Percentiles rank a stretch among this genome's conserved stretches.
These are phyloP conservation scores for Entomyzon cyanotis DNA, from an alignment of 2,113 vertebrate species.

Conservation along the genomic window DNA sequence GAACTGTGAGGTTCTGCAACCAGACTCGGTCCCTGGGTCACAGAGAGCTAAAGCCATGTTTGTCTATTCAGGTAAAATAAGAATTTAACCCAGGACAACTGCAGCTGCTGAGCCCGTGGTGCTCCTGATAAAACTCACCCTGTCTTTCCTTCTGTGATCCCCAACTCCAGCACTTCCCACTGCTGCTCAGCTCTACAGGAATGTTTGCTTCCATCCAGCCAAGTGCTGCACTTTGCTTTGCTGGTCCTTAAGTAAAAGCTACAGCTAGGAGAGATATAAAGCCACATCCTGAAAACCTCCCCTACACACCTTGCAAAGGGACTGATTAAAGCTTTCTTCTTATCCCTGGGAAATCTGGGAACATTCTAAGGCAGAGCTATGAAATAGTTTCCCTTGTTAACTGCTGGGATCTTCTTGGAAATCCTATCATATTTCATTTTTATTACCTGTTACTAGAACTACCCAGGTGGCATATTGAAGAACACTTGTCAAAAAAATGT, in stretches of 20 bases:
- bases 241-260: neutral
- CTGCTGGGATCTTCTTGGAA: neutral
- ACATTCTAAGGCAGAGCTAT: neutral
- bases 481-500: conserved; percentile 60
- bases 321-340: neutral
- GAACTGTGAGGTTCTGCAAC: rapidly evolving
- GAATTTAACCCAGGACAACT: neutral
- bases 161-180: neutral
- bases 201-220: neutral
- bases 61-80: neutral
- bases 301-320: neutral
- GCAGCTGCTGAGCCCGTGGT: neutral
- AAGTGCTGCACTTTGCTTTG: neutral
- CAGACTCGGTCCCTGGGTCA: neutral
- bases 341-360: neutral
- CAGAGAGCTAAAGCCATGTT: neutral
- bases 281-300: neutral
- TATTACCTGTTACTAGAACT: conserved; percentile 62
- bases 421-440: conserved; percentile 60
- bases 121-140: neutral
- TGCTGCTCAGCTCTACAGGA: neutral
- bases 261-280: neutral
- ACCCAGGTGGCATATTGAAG: conserved; percentile 44
- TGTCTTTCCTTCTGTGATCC: neutral
- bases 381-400: neutral